phyloP scores from a whole-genome alignment of 2,888 invertebrate species.

The Digitonthophagus gazella region DNA sequence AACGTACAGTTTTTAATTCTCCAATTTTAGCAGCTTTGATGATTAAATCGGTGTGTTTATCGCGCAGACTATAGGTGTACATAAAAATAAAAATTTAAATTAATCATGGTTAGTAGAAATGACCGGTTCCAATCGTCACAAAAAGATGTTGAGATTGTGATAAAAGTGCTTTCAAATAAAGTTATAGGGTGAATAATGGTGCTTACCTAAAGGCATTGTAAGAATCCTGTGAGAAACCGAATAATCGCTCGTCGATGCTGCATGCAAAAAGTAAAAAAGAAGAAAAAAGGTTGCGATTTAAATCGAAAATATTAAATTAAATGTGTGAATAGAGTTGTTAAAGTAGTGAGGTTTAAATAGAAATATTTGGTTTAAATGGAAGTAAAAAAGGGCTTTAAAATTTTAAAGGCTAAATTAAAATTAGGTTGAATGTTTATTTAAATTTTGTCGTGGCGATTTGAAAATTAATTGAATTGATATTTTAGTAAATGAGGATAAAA shows the following conservation, averaged over 20 bases:
- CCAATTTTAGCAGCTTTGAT: constrained; percentile 82
- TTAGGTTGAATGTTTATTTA: no score
- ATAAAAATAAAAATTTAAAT: constrained; percentile 44
- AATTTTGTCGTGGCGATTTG: no score
- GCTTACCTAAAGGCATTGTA: constrained; percentile 67
- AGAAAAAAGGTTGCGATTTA: neutral
- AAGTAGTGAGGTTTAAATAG: constrained; percentile 10
- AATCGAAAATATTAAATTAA: neutral
- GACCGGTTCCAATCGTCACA: no score
- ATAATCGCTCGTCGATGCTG: constrained; percentile 79
- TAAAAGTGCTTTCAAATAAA: no score
- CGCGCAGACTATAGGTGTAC: constrained; percentile 74
- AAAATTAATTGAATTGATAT: no score
- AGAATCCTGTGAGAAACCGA: constrained; percentile 76
- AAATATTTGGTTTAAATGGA: no score
- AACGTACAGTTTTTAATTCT: constrained; percentile 71
- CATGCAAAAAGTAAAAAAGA: constrained; percentile 63
- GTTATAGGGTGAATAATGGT: constrained; percentile 17
- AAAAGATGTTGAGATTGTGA: constrained; percentile 8
- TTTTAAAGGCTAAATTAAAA: no score
- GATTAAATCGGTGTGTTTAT: constrained; percentile 79
- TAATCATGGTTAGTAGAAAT: no score
- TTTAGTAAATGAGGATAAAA: no score
- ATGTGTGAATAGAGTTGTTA: neutral
- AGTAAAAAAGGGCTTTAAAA: no score